These are phyloP conservation scores for Eulacestoma nigropectus DNA, from an alignment of 2,113 vertebrate species.

Conservation along the genomic window DNA sequence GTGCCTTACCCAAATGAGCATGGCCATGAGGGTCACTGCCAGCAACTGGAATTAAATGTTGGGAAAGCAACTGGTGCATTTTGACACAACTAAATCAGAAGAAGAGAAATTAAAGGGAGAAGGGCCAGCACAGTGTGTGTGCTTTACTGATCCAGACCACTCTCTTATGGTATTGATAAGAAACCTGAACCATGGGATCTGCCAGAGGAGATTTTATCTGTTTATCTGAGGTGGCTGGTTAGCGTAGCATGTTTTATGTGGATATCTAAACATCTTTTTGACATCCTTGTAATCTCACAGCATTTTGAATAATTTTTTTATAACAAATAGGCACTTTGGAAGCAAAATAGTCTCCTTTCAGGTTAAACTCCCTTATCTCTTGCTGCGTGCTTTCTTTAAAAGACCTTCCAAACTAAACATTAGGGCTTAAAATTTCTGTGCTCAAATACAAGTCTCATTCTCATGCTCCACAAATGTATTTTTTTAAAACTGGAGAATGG, in stretches of 20 bases:
- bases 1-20: not conserved
- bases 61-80: not conserved
- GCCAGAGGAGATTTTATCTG: not conserved
- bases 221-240: not conserved
- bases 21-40: not conserved
- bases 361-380: slow-evolving; percentile 48
- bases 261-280: not conserved
- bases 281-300: not conserved
- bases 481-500: slow-evolving; percentile 49
- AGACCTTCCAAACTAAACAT: slow-evolving; percentile 51
- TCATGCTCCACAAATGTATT: not conserved
- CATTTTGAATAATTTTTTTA: not conserved
- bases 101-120: not conserved
- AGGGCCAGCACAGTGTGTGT: not conserved
- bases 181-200: not conserved
- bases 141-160: not conserved
- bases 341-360: not conserved
- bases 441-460: slow-evolving; percentile 51
- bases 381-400: slow-evolving; percentile 17
- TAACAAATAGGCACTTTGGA: not conserved
- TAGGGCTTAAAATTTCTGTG: slow-evolving; percentile 7
- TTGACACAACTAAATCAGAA: not conserved
- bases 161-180: not conserved
- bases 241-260: not conserved
- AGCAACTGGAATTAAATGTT: not conserved